phyloP scores from a whole-genome alignment of 2,113 vertebrate species.

The Bufo gargarizans region DNA sequence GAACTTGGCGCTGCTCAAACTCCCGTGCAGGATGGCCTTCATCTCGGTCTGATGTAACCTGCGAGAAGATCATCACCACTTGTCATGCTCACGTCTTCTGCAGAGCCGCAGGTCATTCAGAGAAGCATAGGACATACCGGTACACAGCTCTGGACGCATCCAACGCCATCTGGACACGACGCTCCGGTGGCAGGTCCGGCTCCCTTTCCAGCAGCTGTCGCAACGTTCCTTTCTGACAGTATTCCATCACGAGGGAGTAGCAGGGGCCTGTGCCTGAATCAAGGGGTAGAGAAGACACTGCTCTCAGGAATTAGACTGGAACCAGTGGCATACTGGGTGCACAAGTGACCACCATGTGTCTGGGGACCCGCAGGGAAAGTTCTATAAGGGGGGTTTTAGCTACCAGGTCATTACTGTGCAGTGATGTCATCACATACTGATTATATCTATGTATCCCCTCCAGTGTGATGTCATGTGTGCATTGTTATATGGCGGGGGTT shows the following conservation, averaged over 20 bases:
- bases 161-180: constrained; percentile 74
- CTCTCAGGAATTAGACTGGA: not conserved
- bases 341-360: not conserved
- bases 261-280: constrained; percentile 71
- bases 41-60: constrained; percentile 82
- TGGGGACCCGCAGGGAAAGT: too few species aligned
- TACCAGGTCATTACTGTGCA: too few species aligned
- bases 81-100: not conserved
- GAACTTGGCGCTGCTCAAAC: constrained; percentile 83
- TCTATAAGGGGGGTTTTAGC: too few species aligned
- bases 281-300: not conserved
- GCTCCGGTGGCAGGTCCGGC: constrained; percentile 68
- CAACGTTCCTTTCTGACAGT: constrained; percentile 83
- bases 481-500: too few species aligned
- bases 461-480: too few species aligned
- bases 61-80: not conserved
- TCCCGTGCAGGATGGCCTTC: constrained; percentile 78
- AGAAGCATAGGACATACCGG: constrained; percentile 68
- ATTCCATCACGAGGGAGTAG: constrained; percentile 86
- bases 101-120: not conserved
- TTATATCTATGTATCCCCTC: too few species aligned
- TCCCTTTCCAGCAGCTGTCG: constrained; percentile 75
- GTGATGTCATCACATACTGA: too few species aligned
- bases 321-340: not conserved
- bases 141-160: constrained; percentile 85